Evolutionary conservation across 2,113 vertebrate genomes (phyloP).

Genomic region (Antigone vipio): DNA sequence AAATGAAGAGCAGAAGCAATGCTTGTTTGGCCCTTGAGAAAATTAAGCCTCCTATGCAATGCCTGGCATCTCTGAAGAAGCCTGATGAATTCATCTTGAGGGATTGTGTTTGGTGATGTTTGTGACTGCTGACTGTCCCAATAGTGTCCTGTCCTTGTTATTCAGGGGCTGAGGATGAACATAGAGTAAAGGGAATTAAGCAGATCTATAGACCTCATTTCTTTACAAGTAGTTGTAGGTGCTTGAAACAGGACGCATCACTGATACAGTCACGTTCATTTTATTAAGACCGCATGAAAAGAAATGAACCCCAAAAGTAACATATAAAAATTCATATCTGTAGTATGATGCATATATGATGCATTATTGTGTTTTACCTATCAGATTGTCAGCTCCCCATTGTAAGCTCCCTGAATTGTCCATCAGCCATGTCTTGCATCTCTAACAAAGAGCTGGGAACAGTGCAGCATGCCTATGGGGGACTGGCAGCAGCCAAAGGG

Average conservation of each 20-base stretch:
- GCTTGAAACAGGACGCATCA: not conserved
- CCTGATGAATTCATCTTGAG: not conserved
- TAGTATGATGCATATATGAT: not conserved
- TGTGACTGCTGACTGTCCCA: not conserved
- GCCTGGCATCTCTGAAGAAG: not conserved
- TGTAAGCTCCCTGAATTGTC: not conserved
- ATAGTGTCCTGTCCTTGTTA: not conserved
- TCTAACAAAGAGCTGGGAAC: not conserved
- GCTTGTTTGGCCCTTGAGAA: not conserved
- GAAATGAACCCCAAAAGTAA: not conserved
- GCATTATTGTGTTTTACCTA: not conserved
- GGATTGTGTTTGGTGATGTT: not conserved
- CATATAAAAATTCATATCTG: not conserved
- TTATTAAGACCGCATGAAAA: not conserved
- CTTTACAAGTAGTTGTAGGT: not conserved
- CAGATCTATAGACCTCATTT: not conserved
- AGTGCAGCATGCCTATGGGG: not conserved
- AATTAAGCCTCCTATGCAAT: not conserved
- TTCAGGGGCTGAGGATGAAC: not conserved
- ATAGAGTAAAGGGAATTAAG: not conserved
- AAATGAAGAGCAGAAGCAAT: slow-evolving; percentile 46
- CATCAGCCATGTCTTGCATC: not conserved
- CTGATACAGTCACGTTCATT: not conserved
- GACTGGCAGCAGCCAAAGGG: not conserved
- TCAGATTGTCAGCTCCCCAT: not conserved